phyloP scores from a whole-genome alignment of 2,888 invertebrate species.

The Drosophila picticornis region DNA sequence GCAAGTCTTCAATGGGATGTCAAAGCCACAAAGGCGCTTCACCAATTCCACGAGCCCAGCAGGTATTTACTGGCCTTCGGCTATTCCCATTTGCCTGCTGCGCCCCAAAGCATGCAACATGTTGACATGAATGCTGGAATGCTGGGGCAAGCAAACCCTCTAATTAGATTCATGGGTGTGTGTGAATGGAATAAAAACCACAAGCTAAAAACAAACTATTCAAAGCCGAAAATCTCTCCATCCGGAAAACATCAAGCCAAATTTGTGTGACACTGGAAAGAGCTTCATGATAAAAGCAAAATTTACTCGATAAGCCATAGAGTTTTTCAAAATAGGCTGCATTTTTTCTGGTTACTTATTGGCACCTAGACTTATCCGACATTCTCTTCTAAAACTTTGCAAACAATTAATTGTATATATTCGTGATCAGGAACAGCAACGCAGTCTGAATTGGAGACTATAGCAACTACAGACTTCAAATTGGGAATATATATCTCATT shows the following conservation, averaged over 20 bases:
- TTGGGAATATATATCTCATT: background rate
- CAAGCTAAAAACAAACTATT: background rate
- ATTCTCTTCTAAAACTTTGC: background rate
- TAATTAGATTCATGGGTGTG: slow-evolving; percentile 55
- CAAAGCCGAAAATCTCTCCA: background rate
- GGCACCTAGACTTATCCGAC: background rate
- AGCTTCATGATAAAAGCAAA: no score
- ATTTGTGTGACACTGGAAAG: no score
- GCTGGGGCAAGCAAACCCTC: slow-evolving; percentile 54
- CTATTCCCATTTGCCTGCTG: slow-evolving; percentile 49
- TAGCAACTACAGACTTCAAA: background rate
- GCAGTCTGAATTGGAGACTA: no score
- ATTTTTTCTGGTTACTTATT: background rate
- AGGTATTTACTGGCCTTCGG: slow-evolving; percentile 53
- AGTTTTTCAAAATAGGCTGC: background rate
- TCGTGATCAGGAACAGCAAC: background rate
- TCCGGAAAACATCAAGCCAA: no score
- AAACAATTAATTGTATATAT: background rate
- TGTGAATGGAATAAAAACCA: slow-evolving; percentile 13
- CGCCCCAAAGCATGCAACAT: slow-evolving; percentile 54
- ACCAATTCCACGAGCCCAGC: background rate
- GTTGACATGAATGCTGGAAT: slow-evolving; percentile 39
- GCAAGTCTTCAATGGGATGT: background rate
- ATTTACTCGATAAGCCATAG: no score
- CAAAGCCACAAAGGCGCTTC: background rate